Base-by-base conservation (phyloP, 2,888 invertebrate genomes). In the Dynastes tityus region DNA sequence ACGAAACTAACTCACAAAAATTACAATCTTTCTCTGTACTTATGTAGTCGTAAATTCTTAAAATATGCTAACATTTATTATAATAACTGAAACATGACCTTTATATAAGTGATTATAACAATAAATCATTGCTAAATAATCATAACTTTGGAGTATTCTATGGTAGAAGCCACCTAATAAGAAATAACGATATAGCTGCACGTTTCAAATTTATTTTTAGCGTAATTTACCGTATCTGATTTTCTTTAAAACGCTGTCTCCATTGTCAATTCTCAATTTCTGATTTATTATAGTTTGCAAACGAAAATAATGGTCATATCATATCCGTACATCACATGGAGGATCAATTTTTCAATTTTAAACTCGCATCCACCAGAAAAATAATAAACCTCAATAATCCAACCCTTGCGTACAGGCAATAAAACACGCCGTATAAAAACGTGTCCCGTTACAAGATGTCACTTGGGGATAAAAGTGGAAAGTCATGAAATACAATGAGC, bases 401-500 rank as follows among this genome's bases (percentile, higher is more conserved):
- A 74, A 74, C 73, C 73, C 73, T 74, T 45, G 55, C 61, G 27
- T 16, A 22, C 27, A 45, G 40, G 73, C 49, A 74, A 74, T 74
- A 74, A 74, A 74, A 63, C 61, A 73, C 73, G 61, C 73, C 61
- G 29, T 78, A 78, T 73, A 78, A 78, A 77, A 76, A 58, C 78
- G 78, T 78, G 73, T 74, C 78, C 82, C 78, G 81, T 81, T 81
- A 80, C 70, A 80, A 80, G 77, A 80, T 81, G 80, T 83, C 82
- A 82, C 79, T 83, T 80, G 84, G 86, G 86, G 85, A 85, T 85
- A 86, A 87, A 87, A 87, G 83, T 86, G 86, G 87, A 86, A 86
- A 88, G 88, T 88, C 88, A 88, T 86, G 86, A 87, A 86, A 86
- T 83, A 88, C 88, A 88, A 88, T 88, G 87, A 87, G 84, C 82